These are phyloP conservation scores for Tarsius wallacei DNA, from an alignment of 2,797 vertebrate species.

Conservation along the genomic window DNA sequence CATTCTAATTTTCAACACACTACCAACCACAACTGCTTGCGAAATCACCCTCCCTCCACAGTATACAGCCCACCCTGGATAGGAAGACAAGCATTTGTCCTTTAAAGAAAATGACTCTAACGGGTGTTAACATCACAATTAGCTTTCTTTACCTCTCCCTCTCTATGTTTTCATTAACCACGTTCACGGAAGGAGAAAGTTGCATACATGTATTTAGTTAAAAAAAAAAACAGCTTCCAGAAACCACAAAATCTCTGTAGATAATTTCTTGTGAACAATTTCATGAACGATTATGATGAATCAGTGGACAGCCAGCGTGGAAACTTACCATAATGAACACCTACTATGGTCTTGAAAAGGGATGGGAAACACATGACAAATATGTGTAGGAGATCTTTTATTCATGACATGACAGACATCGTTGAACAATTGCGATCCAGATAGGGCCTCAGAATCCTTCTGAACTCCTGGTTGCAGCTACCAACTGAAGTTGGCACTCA, in stretches of 20 bases:
- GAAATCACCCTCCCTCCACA: neutral
- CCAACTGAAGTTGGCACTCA: neutral
- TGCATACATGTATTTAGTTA: conserved; percentile 19
- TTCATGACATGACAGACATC: neutral
- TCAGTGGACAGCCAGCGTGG: neutral
- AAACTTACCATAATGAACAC: neutral
- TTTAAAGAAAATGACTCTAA: neutral
- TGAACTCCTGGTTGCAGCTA: neutral
- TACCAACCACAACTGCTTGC: neutral
- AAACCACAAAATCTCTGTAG: neutral
- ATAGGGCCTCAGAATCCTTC: neutral
- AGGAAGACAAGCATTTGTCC: neutral
- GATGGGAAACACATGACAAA: neutral
- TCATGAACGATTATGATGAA: neutral
- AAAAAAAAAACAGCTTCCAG: conserved; percentile 5
- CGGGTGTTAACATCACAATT: neutral
- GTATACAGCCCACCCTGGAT: neutral
- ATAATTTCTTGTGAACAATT: neutral
- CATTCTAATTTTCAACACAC: neutral
- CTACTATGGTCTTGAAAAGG: neutral
- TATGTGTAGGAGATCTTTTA: neutral
- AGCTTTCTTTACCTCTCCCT: neutral
- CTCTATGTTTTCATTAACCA: conserved; percentile 1
- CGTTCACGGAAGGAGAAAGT: conserved; percentile 12
- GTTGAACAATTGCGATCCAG: neutral